Base-by-base conservation (phyloP, 2,888 invertebrate genomes). In the Dynastes grantii region DNA sequence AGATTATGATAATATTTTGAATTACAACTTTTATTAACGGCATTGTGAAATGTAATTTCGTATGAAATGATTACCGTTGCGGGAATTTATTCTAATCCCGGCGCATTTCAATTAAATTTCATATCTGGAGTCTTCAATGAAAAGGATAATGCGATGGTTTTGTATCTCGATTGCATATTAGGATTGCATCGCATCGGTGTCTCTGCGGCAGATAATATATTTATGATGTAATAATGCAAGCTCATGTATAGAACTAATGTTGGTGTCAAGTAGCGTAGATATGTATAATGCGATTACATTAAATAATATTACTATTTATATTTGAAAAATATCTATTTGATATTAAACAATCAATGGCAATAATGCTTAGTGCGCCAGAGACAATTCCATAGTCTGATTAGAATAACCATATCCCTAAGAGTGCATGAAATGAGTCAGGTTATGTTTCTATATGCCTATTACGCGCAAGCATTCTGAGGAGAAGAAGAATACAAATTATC, bases 1-100 rank as follows among this genome's bases (percentile, higher is more conserved):
- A 75, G 73, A 75, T 75, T 75, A 75, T 75, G 73, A 75, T 75
- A 75, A 75, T 75, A 75, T 75, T 49, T 61, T 61, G 58, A 75
- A 75, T 75, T 45, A 61, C 63, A 75, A 75, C 73, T 63, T 75
- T 63, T 63, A 75, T 75, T 63, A 75, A 75, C 45, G 73, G 29
- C 27, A 75, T 75, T 75, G 63, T 75, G 61, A 61, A 75, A 75
- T 63, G 61, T 61, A 61, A 61, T 75, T 75, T 75, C 49, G 11
- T 45, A 61, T 11, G 40, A 61, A 75, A 49, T 40, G 13, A 58
- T 71, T 49, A 27, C 13, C 27, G 29, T 49, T 27, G 61, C 61
- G 11, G 11, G 73, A 27, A 53, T 61, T 61, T 75, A 75, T 75
- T 61, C 45, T 45, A 61, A 75, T 61, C 73, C 49, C 32, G n/a